Percentiles rank a stretch among this genome's conserved stretches.
Conservation (phyloP, 2,888 invertebrate species). For the Noctua fimbriata region DNA sequence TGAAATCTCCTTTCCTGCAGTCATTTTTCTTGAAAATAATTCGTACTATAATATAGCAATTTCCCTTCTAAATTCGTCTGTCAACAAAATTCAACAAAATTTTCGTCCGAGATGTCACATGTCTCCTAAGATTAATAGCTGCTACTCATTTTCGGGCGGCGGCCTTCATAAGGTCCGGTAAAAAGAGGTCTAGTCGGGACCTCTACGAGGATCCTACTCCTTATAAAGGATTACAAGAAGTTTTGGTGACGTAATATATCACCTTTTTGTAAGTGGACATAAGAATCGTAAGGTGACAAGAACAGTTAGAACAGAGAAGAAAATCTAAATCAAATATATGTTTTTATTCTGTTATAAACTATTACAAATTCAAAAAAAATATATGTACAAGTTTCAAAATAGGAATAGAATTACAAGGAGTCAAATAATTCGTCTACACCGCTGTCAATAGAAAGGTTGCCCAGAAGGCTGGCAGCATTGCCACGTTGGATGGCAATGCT, state of each 20-base stretch:
- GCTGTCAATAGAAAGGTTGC: no score
- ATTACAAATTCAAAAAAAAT: no score
- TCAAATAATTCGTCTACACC: no score
- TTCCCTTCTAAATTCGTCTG: neutral
- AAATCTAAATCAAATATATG: neutral
- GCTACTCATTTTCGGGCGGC: conserved; percentile 19
- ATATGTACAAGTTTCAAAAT: no score
- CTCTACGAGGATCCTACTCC: neutral
- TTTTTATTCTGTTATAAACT: no score
- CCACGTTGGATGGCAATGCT: no score
- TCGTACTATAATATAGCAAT: neutral
- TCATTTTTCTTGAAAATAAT: neutral
- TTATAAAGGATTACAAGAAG: conserved; percentile 35
- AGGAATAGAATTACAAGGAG: no score
- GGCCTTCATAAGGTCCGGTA: conserved; percentile 7
- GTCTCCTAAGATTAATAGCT: conserved; percentile 40
- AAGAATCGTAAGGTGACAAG: neutral
- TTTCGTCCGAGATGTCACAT: conserved; percentile 8
- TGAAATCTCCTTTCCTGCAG: neutral
- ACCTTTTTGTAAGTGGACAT: conserved; percentile 3
- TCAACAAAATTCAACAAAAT: conserved; percentile 3
- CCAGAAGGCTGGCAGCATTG: no score
- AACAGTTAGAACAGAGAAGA: neutral
- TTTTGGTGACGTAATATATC: conserved; percentile 13
- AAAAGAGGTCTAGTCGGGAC: conserved; percentile 41